Base-by-base conservation (phyloP, 2,797 vertebrate species). In the Lepus townsendii region DNA sequence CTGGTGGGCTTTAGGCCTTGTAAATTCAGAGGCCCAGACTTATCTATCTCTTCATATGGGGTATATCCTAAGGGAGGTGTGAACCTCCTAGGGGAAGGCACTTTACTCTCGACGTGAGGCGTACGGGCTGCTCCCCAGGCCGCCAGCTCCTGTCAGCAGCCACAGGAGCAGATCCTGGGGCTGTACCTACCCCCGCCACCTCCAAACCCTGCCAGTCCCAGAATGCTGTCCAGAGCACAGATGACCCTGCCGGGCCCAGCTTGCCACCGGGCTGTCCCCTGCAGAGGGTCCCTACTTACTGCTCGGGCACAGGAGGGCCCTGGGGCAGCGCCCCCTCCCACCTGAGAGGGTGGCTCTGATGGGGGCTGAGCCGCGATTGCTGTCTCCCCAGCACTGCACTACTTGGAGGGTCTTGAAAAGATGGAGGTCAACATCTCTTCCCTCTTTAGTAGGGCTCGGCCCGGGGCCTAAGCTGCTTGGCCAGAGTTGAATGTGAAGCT, bases 331-430 rank as follows among this genome's bases (percentile, higher is more conserved):
- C 47, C 78, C 12, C 0, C 84, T 20, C 17, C 27, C n/a, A 20
- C 9, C 38, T 35, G 35, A 16, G 4, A 42, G 50, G 76, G 22
- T 27, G n/a, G 50, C 52, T 73, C 57, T 63, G 47, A 32, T 19
- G 20, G 62, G 85, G 50, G 52, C 24, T 50, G 17, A 38, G n/a
- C 14, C 14, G 0, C 10, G 47, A 0, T 71, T 3, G 6, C 86
- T 69, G 38, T 88, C 54, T 71, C 38, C 57, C 79, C 62, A 35
- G 83, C 69, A 82, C 85, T 85, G 88, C 82, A 17, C 65, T 54
- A 19, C 19, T 14, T 66, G 62, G 82, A 42, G 42, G 42, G 42
- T 42, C 42, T 8, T 42, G 42, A 42, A 42, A 42, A 42, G 42
- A 8, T 42, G 42, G 42, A 42, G 54, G 27, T 17, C 27, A 62